Evolutionary conservation across 2,113 vertebrate species (phyloP).

Genomic region (Cinclus cinclus): DNA sequence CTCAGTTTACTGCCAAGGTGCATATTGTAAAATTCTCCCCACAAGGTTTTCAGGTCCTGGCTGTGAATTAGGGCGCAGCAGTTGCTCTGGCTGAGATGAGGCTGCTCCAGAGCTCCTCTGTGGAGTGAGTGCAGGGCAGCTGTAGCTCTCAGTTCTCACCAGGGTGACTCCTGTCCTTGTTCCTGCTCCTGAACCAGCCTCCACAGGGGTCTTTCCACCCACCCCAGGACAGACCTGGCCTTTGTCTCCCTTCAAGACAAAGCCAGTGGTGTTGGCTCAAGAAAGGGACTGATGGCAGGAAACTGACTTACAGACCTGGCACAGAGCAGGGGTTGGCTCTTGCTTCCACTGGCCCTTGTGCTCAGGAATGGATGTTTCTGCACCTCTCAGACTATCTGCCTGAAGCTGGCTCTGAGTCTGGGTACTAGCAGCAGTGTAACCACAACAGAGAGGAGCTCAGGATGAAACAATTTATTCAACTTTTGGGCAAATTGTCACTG

Average conservation of each 20-base stretch:
- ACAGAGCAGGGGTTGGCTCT: background rate
- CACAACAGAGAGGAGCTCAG: slow-evolving; percentile 25
- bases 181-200: background rate
- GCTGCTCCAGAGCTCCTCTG: background rate
- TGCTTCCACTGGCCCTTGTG: background rate
- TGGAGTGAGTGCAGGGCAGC: background rate
- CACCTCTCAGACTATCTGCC: background rate
- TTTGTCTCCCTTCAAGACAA: background rate
- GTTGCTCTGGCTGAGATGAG: background rate
- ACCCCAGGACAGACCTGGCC: background rate
- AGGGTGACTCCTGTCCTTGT: background rate
- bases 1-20: background rate
- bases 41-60: background rate
- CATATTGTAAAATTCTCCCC: background rate
- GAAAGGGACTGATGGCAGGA: background rate
- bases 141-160: background rate
- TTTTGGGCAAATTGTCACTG: slow-evolving; percentile 19
- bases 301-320: background rate
- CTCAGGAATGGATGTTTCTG: background rate
- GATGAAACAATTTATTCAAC: slow-evolving; percentile 13
- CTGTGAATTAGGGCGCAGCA: background rate
- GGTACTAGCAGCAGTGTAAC: background rate
- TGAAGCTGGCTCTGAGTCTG: background rate
- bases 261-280: background rate
- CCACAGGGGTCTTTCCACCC: background rate